Evolutionary conservation across 1,140 invertebrate species (phyloP), one percentile per base, ranked within the genome.

Genomic region (Zelostemma sp.): DNA sequence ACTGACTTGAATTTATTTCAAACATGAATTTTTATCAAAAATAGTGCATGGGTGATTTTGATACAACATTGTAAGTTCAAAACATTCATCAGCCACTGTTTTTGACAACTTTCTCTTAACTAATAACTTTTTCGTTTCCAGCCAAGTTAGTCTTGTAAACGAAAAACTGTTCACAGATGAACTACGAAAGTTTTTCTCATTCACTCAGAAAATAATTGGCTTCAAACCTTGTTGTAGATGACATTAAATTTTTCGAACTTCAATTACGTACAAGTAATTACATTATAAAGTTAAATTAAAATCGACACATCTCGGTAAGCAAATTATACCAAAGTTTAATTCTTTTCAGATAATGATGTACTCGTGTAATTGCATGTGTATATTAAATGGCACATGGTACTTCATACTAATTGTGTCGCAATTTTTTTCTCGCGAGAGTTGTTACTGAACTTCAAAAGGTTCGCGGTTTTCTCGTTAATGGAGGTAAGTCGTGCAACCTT

Each of bases 361-460:
- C 49, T 57, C 17, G 49, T 16, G 28, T 60, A 55, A 67, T 51
- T 60, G 56, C 46, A 67, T 56, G 57, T 51, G 57, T 58, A 60
- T 48, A 58, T 35, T 6, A 25, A 18, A 38, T 38, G 9, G 12
- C 12, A 14, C 14, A 31, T 25, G 40, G 43, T 28, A 25, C 33
- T 21, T 31, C 15, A n/a, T 41, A 33, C 41, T 17, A 53, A 43
- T 60, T 60, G 46, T 50, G 58, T 56, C 60, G 54, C 8, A 35
- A 28, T 50, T n/a, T 25, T 19, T 25, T 60, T 68, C 61, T 63
- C 46, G 43, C 19, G 25, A 33, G 33, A 41, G 48, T 19, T 43
- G 59, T 56, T 25, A 38, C 60, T 17, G 59, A 63, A 68, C 67
- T 64, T 69, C 50, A 64, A 69, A 69, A 50, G 55, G 47, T 16